Percentiles rank a stretch among this genome's conserved stretches.
Conservation (phyloP, 1,140 invertebrate species). For the Cotesia chilonis region DNA sequence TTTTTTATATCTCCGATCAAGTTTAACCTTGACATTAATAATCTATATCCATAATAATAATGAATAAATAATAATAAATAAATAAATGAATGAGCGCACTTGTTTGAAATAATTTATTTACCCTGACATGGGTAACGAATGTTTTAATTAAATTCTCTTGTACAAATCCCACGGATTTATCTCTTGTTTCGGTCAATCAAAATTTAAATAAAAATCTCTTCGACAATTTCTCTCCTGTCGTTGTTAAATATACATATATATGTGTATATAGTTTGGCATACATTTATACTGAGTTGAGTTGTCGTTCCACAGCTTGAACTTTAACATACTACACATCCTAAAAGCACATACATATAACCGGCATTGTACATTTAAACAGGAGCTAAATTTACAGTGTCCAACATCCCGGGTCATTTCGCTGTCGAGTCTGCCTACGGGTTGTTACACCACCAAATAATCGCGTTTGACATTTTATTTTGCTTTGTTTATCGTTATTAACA, state of each 20-base stretch:
- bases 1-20: too few species aligned
- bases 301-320: background rate
- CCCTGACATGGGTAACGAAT: background rate
- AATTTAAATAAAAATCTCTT: constrained; percentile 12
- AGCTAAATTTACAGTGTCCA: background rate
- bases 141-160: constrained; percentile 19
- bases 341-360: background rate
- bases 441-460: constrained; percentile 4
- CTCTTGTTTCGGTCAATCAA: constrained; percentile 8
- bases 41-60: background rate
- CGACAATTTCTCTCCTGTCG: background rate
- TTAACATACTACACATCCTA: background rate
- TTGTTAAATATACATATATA: constrained; percentile 8
- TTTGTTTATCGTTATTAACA: too few species aligned
- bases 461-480: background rate
- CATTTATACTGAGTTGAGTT: too few species aligned
- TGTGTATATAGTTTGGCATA: background rate
- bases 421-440: background rate
- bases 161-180: background rate
- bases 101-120: background rate
- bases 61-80: constrained; percentile 1
- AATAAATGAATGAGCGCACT: background rate
- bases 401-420: background rate
- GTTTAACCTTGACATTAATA: background rate
- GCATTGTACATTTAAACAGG: background rate